phyloP scores from a whole-genome alignment of 2,888 invertebrate species.

The Drosophila mayaguana region DNA sequence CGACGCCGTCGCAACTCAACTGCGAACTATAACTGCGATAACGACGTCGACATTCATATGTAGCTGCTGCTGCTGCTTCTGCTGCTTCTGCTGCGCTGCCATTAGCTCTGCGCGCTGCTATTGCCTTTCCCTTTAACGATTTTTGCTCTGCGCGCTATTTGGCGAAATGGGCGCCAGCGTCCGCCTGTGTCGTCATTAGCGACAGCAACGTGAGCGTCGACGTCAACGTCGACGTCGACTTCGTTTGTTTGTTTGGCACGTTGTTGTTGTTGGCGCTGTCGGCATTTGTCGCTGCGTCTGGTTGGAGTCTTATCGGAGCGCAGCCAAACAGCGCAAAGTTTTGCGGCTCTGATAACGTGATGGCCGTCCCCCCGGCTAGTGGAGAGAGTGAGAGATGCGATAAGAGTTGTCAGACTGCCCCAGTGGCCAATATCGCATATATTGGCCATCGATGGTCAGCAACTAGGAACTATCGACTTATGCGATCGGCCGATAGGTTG shows the following conservation, averaged over 20 bases:
- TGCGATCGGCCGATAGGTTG: not conserved
- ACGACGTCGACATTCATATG: conserved; percentile 8
- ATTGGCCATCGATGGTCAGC: not conserved
- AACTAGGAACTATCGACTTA: not conserved
- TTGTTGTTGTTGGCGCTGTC: conserved; percentile 17
- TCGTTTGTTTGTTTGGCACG: conserved; percentile 49
- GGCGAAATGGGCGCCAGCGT: conserved; percentile 38
- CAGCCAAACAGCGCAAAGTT: conserved; percentile 31
- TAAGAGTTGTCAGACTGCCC: conserved; percentile 7
- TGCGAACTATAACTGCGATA: conserved; percentile 55
- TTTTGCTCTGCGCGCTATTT: conserved; percentile 35
- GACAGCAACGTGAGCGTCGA: conserved; percentile 24
- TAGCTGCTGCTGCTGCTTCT: conserved; percentile 10
- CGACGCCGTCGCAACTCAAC: conserved; percentile 55
- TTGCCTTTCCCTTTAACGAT: conserved; percentile 70
- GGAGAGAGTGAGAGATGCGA: not conserved
- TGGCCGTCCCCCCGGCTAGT: conserved; percentile 2
- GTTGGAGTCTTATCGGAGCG: conserved; percentile 44
- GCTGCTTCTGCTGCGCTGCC: conserved; percentile 10
- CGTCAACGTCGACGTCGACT: conserved; percentile 14
- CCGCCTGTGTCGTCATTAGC: conserved; percentile 56
- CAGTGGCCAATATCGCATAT: conserved; percentile 1
- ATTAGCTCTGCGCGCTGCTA: conserved; percentile 12
- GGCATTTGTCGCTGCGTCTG: conserved; percentile 35
- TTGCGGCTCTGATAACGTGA: conserved; percentile 34